These are phyloP conservation scores for Lasaia peninsularis DNA, from an alignment of 1,140 invertebrate species.

Conservation along the genomic window DNA sequence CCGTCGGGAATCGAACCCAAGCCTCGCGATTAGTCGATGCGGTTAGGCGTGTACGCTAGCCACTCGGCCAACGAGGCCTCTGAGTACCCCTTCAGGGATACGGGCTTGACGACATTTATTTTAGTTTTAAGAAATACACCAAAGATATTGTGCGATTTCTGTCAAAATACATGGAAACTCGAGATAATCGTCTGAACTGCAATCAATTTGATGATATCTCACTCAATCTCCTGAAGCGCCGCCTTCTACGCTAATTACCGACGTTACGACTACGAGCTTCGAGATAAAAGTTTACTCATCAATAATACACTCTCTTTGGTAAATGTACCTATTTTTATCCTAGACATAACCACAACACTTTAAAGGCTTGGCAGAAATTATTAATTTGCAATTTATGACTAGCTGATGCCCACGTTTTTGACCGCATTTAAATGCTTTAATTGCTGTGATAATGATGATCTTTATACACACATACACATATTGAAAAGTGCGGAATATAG, in stretches of 20 bases:
- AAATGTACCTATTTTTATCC: no score
- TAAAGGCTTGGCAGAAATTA: no score
- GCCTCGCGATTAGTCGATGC: no score
- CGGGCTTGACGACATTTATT: no score
- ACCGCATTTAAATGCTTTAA: background rate
- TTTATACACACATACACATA: no score
- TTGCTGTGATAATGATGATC: background rate
- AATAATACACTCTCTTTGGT: conserved; percentile 10
- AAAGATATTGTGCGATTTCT: background rate
- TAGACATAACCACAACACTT: no score
- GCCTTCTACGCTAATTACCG: conserved; percentile 21
- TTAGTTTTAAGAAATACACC: background rate
- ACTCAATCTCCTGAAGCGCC: conserved; percentile 39
- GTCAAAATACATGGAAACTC: background rate
- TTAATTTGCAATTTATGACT: no score
- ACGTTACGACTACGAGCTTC: conserved; percentile 13
- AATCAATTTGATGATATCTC: conserved; percentile 44
- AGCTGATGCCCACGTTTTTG: background rate
- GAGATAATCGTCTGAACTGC: conserved; percentile 4
- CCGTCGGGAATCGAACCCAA: no score
- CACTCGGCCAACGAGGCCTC: no score
- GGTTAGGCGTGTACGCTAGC: no score
- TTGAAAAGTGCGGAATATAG: no score
- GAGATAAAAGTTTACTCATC: conserved; percentile 45
- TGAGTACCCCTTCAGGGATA: no score